These are phyloP conservation scores for Prionailurus bengalensis DNA, from an alignment of 2,113 vertebrate genomes.

Conservation along the genomic window DNA sequence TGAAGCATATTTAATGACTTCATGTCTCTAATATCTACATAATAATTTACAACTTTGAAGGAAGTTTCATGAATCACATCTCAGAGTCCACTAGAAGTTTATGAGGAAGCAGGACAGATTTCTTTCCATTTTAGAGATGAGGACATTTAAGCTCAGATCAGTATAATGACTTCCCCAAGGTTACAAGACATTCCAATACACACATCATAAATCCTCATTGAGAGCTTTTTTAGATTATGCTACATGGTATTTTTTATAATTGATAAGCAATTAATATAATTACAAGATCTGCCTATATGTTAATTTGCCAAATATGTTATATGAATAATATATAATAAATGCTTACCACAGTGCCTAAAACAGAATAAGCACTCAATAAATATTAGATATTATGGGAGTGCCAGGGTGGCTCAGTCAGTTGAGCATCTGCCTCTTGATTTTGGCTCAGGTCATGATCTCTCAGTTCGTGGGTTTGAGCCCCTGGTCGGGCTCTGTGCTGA, in stretches of 20 bases:
- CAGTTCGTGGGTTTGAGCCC: too few species aligned
- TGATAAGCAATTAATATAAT: conserved; percentile 22
- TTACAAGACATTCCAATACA: neutral
- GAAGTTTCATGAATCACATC: neutral
- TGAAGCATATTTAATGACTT: conserved; percentile 33
- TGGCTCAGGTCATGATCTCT: too few species aligned
- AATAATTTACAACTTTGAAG: neutral
- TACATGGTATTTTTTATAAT: neutral
- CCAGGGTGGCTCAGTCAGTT: too few species aligned
- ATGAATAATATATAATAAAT: neutral
- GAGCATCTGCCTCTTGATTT: too few species aligned
- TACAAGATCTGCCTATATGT: neutral
- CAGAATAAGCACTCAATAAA: neutral
- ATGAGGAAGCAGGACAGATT: neutral
- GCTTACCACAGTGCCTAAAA: neutral
- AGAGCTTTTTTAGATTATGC: neutral
- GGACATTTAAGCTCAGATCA: neutral
- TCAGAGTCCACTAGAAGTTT: conserved; percentile 21
- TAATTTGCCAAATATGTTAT: neutral
- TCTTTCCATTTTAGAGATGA: neutral
- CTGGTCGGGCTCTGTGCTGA: too few species aligned
- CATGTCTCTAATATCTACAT: neutral
- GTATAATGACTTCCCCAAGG: neutral
- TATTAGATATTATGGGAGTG: neutral
- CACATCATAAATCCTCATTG: neutral